These are phyloP conservation scores for Scaeva pyrastri DNA, from an alignment of 2,888 invertebrate genomes.

Conservation along the genomic window DNA sequence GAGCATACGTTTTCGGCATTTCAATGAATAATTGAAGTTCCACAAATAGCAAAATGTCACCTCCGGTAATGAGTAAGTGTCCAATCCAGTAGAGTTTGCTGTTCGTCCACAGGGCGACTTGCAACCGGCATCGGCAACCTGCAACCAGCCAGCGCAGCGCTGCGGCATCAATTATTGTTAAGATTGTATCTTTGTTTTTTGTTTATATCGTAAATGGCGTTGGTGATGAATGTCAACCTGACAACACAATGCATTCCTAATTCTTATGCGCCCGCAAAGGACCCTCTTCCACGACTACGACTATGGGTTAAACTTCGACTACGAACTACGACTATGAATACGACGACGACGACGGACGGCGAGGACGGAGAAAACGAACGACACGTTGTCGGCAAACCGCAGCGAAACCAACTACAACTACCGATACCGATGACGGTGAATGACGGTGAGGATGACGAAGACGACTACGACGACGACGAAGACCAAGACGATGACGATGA, in stretches of 20 bases:
- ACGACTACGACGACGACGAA: constrained; percentile 15
- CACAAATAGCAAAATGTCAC: constrained; percentile 68
- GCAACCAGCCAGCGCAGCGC: too few relatives aligned
- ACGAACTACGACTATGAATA: neutral
- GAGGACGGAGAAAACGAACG: neutral
- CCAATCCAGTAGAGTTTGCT: constrained; percentile 22
- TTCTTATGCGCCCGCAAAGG: constrained; percentile 12
- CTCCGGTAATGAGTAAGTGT: constrained; percentile 60
- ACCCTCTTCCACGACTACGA: constrained; percentile 1
- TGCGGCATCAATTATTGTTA: constrained; percentile 45
- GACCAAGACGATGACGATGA: constrained; percentile 39
- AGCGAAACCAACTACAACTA: constrained; percentile 3
- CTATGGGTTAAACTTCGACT: too few relatives aligned
- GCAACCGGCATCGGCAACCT: neutral
- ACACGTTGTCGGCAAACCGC: constrained; percentile 14
- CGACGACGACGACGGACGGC: neutral
- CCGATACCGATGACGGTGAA: neutral
- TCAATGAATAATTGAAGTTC: constrained; percentile 67
- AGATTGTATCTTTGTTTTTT: constrained; percentile 27
- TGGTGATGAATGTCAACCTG: constrained; percentile 47
- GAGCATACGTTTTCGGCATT: constrained; percentile 53
- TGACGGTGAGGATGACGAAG: neutral
- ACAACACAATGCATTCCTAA: constrained; percentile 50
- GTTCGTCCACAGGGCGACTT: too few relatives aligned
- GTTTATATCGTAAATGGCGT: constrained; percentile 38